phyloP scores from a whole-genome alignment of 2,113 vertebrate genomes.

The Cyanoderma ruficeps region DNA sequence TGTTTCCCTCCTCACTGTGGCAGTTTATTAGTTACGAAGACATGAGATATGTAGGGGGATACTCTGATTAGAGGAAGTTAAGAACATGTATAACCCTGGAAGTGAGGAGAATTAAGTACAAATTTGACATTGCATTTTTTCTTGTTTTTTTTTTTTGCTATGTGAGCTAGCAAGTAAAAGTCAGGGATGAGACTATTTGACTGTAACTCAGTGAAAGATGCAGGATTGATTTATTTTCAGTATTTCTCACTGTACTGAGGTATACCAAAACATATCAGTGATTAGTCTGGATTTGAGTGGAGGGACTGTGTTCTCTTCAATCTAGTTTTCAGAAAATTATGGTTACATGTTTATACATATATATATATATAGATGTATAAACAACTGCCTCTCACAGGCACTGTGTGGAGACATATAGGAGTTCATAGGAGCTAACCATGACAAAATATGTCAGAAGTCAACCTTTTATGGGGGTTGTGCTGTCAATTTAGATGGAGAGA shows the following conservation, averaged over 20 bases:
- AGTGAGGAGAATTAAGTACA: neutral
- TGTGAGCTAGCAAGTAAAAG: neutral
- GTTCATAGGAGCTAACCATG: neutral
- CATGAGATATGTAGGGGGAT: neutral
- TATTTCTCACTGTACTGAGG: neutral
- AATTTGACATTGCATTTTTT: neutral
- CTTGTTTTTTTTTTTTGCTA: neutral
- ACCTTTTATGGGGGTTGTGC: neutral
- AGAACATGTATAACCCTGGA: neutral
- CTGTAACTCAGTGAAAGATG: neutral
- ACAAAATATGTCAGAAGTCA: neutral
- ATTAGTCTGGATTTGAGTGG: neutral
- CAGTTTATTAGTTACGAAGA: neutral
- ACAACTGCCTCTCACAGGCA: neutral
- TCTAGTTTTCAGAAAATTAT: neutral
- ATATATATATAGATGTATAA: neutral
- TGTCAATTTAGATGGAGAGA: neutral
- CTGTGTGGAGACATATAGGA: neutral
- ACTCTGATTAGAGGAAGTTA: neutral
- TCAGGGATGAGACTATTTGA: neutral
- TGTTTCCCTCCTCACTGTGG: neutral
- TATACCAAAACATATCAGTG: neutral
- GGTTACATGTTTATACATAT: neutral
- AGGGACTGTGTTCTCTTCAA: neutral
- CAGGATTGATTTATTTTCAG: neutral